Evolutionary conservation across 2,888 invertebrate species (phyloP).

Genomic region (Lordiphosa andalusiaca): DNA sequence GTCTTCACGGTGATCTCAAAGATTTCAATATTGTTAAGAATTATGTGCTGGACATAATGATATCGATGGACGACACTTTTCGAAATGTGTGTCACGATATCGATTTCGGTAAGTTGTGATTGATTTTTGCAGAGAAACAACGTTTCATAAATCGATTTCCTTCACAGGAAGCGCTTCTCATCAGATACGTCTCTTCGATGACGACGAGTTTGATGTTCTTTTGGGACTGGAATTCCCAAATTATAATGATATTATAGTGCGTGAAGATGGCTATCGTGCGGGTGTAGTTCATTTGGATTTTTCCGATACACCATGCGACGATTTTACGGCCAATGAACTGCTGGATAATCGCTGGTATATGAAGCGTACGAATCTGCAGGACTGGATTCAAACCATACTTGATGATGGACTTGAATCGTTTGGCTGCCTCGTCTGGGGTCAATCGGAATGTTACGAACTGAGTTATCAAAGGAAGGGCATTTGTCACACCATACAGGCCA

Average conservation of each 20-base stretch:
- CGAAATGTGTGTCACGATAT: constrained; percentile 12
- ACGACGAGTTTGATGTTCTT: constrained; percentile 60
- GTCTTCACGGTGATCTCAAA: constrained; percentile 14
- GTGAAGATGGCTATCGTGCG: constrained; percentile 27
- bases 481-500: constrained; percentile 51
- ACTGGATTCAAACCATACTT: constrained; percentile 33
- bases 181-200: constrained; percentile 38
- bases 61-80: not conserved
- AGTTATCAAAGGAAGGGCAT: constrained; percentile 34
- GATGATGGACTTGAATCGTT: not conserved
- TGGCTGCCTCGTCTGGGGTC: not conserved
- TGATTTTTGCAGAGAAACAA: too few species aligned
- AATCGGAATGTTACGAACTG: constrained; percentile 28
- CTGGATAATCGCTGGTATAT: constrained; percentile 18
- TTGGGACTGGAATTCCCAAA: constrained; percentile 47
- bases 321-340: constrained; percentile 10
- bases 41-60: constrained; percentile 16
- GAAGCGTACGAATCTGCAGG: constrained; percentile 1
- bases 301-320: constrained; percentile 1
- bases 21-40: constrained; percentile 39
- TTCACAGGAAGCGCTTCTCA: constrained; percentile 51
- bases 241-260: constrained; percentile 15
- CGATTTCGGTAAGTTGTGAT: constrained; percentile 25
- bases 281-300: constrained; percentile 53
- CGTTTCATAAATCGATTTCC: not conserved